Percentiles rank a stretch among this genome's conserved stretches.
Conservation (phyloP, 2,113 vertebrate species). For the Hyperopisus bebe region DNA sequence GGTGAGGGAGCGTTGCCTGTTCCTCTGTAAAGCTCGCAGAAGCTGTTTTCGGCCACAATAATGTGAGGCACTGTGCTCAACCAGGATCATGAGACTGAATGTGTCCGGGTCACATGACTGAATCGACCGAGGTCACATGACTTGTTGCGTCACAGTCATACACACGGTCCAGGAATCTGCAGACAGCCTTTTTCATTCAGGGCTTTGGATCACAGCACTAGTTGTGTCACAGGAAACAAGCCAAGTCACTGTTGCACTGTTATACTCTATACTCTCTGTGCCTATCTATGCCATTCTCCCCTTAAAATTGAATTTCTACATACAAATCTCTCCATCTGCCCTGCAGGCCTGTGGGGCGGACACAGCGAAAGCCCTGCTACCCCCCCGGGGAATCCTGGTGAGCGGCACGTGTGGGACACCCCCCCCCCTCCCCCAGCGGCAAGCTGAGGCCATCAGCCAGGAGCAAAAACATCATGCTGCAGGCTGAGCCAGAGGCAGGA, state of each 20-base stretch:
- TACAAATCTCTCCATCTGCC: slow-evolving; percentile 36
- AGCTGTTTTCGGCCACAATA: background rate
- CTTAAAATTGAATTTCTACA: background rate
- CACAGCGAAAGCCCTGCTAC: background rate
- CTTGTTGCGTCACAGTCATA: background rate
- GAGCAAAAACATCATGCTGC: background rate
- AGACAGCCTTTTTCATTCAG: background rate
- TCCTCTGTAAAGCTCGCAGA: background rate
- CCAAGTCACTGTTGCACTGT: background rate
- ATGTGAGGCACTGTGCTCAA: background rate
- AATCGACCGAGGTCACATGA: background rate
- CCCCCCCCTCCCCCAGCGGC: slow-evolving; percentile 33
- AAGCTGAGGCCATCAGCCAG: slow-evolving; percentile 34
- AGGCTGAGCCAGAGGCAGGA: slow-evolving; percentile 54
- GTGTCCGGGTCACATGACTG: background rate
- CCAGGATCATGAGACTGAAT: background rate
- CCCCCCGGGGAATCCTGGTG: background rate
- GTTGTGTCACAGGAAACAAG: background rate
- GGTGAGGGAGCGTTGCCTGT: background rate
- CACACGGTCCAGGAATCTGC: background rate
- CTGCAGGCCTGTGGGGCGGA: slow-evolving; percentile 32
- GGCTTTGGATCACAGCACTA: background rate
- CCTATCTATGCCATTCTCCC: background rate
- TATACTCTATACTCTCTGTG: background rate
- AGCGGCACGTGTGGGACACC: slow-evolving; percentile 20